These are phyloP conservation scores for Geothlypis trichas DNA, from an alignment of 2,113 vertebrate genomes.

Conservation along the genomic window DNA sequence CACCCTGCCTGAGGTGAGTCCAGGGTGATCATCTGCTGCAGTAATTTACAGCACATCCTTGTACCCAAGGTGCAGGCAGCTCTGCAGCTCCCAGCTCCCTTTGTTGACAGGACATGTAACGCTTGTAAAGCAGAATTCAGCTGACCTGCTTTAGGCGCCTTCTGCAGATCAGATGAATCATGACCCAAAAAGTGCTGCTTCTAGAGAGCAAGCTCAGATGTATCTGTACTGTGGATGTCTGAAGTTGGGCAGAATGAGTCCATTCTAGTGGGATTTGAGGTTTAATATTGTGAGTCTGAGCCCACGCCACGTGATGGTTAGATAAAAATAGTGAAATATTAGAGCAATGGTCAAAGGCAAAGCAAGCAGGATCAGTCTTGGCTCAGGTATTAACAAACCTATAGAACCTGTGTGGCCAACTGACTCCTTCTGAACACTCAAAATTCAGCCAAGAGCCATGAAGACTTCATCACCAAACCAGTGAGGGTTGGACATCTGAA, in stretches of 20 bases:
- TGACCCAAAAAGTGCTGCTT: not conserved
- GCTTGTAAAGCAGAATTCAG: not conserved
- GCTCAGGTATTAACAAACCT: not conserved
- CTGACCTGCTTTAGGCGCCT: not conserved
- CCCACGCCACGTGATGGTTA: not conserved
- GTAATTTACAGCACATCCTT: not conserved
- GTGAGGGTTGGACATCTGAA: not conserved
- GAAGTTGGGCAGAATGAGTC: not conserved
- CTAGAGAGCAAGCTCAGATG: not conserved
- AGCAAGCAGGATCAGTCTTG: not conserved
- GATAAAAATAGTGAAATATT: not conserved
- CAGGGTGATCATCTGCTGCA: not conserved
- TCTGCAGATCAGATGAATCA: not conserved
- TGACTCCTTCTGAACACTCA: not conserved
- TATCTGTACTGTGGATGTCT: not conserved
- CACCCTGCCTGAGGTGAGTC: not conserved
- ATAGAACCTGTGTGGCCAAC: not conserved
- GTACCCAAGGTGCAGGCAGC: rapidly evolving
- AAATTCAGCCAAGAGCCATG: not conserved
- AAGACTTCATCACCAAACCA: not conserved
- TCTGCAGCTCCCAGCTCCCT: not conserved
- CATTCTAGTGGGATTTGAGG: not conserved
- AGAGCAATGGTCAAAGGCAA: not conserved
- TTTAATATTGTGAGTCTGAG: not conserved
- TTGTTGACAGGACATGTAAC: not conserved